Base-by-base conservation (phyloP, 2,888 invertebrate species). In the Aphidoletes aphidimyza region DNA sequence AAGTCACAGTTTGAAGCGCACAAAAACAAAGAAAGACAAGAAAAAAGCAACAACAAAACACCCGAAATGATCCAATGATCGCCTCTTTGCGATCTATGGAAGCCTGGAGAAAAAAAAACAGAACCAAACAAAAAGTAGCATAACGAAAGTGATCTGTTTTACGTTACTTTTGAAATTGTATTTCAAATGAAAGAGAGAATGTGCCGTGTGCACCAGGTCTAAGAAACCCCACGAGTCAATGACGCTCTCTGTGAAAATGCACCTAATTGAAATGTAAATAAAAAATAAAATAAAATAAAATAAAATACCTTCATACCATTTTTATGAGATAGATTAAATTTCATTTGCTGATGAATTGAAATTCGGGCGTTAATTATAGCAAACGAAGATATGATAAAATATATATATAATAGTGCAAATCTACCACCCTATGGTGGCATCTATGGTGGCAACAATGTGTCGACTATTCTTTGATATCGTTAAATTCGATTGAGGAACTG, bases 131-230 rank as follows among this genome's bases (percentile, higher is more conserved):
- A 47, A 69, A 30, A 22, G 30, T 69, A 30, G 69, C 14, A 30
- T 69, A 69, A 69, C 69, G 69, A 69, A 69, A 69, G 69, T 30
- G 69, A 69, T 69, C 30, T 69, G 69, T 3, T 30, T 69, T 69
- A 9, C 0, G 1, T 69, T n/a, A 22, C 5, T 54, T 8, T 54
- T 54, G 42, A n/a, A n/a, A n/a, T n/a, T n/a, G n/a, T 47, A 17
- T 2, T 11, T 47, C 47, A 11, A 47, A 47, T 11, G 2, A 47
- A 22, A 69, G 69, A 30, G 69, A 69, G 26, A 54, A 54, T 54
- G 22, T 47, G 22, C 54, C n/a, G n/a, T n/a, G n/a, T n/a, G n/a
- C n/a, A n/a, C n/a, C n/a, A n/a, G n/a, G n/a, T n/a, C n/a, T n/a
- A n/a, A n/a, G n/a, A n/a, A n/a, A n/a, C n/a, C n/a, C n/a, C n/a